phyloP scores from a whole-genome alignment of 2,797 vertebrate genomes.

The Tympanoctomys barrerae region DNA sequence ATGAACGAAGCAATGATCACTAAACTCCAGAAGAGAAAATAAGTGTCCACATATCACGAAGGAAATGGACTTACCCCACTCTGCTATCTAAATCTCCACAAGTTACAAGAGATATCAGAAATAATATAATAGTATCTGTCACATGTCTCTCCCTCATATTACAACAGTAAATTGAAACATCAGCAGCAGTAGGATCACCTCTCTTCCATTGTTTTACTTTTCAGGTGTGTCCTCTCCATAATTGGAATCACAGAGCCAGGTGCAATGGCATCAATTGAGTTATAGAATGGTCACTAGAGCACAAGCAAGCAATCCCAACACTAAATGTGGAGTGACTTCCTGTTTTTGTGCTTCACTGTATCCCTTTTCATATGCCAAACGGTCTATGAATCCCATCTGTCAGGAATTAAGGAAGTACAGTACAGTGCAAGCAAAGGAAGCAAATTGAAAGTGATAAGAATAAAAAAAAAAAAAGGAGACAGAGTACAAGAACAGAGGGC shows the following conservation, averaged over 20 bases:
- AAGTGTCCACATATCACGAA: background rate
- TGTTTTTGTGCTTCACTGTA: slow-evolving; percentile 56
- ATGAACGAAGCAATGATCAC: background rate
- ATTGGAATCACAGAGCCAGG: slow-evolving; percentile 59
- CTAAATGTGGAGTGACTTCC: slow-evolving; percentile 67
- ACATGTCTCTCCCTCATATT: background rate
- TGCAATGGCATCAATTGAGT: slow-evolving; percentile 65
- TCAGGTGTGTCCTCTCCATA: slow-evolving; percentile 66
- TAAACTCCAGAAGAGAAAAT: slow-evolving; percentile 1
- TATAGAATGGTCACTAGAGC: slow-evolving; percentile 30
- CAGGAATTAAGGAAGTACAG: slow-evolving; percentile 57
- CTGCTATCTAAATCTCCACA: background rate
- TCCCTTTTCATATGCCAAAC: slow-evolving; percentile 33
- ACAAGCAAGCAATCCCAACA: slow-evolving; percentile 26
- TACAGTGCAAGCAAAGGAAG: slow-evolving; percentile 15
- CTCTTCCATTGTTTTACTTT: slow-evolving; percentile 65
- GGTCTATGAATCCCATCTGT: slow-evolving; percentile 76
- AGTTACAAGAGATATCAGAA: background rate
- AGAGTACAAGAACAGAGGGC: background rate
- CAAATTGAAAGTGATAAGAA: slow-evolving; percentile 14
- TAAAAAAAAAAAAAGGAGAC: background rate
- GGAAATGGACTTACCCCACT: background rate
- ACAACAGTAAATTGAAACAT: background rate
- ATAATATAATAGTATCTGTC: background rate
- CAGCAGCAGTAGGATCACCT: background rate